Base-by-base conservation (phyloP, 2,797 vertebrate genomes). In the Tympanoctomys barrerae region DNA sequence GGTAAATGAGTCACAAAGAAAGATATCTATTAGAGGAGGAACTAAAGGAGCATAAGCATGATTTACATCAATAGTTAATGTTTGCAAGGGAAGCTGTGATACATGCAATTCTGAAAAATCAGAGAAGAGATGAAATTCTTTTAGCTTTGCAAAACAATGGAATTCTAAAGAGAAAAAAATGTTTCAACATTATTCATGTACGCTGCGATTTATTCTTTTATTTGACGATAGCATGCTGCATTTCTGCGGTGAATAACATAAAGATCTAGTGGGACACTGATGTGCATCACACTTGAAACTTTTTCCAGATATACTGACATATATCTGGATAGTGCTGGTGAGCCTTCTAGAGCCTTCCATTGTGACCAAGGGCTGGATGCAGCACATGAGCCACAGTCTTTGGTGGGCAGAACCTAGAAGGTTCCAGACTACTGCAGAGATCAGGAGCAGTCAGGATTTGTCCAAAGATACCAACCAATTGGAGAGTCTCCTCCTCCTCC, bases 1-100 rank as follows among this genome's bases (percentile, higher is more conserved):
- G 31, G 7, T 24, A 84, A 36, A 36, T 66, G 31, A 59, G 5
- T 10, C 22, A 9, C 66, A 12, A 4, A 59, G 46, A 80, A 5
- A 7, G 7, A 0, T 73, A 9, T 10, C n/a, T 26, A n/a, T 42
- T 7, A 1, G 19, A 36, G 80, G 36, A 57, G 10, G 7, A 36
- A 7, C 1, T 70, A 42, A 26, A 42, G 33, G 19, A 49, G 80
- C 86, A 42, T n/a, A 36, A 39, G 11, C 7, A 7, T 7, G 2
- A 12, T 5, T 73, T 16, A 54, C 13, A 36, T 11, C 31, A 64
- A 16, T 54, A 24, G 46, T 28, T 49, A 9, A 24, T 6, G 10
- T 28, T 5, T 79, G 1, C 10, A 13, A 21, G 16, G 4, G 24
- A n/a, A 21, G 1, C 5, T 49, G 7, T 33, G 26, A 19, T 1